Base-by-base conservation (phyloP, 2,797 vertebrate genomes). In the Novumbra hubbsi region DNA sequence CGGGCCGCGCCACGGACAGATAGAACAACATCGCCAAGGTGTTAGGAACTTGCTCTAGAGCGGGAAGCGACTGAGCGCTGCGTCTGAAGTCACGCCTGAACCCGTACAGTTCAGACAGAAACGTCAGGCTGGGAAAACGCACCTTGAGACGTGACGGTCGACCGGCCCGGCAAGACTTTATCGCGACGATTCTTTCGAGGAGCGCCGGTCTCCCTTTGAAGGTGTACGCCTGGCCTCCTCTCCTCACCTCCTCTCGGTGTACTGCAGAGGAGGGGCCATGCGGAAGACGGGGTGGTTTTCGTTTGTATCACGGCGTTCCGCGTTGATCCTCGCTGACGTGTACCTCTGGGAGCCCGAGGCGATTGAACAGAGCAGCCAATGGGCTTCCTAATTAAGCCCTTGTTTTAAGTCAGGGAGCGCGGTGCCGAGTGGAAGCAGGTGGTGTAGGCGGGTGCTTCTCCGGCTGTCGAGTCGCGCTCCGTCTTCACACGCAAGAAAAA, bases 241-340 rank as follows among this genome's bases (percentile, higher is more conserved):
- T 80, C 88, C 7, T 17, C 27, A 16, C 11, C 17, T 57, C 65
- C 66, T 76, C 80, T 81, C n/a, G n/a, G n/a, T 86, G 76, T 85
- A 89, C 80, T 84, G 89, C 88, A 85, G 84, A 81, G 88, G 82
- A 88, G 63, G 82, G 88, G 63, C 28, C 30, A 65, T 32, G 30
- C 9, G 63, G 27, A 32, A 65, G 63, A 65, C 63, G 34, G 15
- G 27, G 17, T 65, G 63, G 63, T 65, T 32, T 34, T 34, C 27
- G 32, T 65, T 65, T 65, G 63, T 30, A 32, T 30, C 16, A 32
- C 63, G 30, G 62, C 28, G 17, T 65, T 67, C 17, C 0, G 34
- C 30, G 8, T 27, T 19, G 65, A 12, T 67, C 65, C 41, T 67
- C n/a, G 7, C 65, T 67, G 34, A 34, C 15, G 65, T 21, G n/a